Evolutionary conservation across 2,797 vertebrate genomes (phyloP).

Genomic region (Otolemur crassicaudatus): DNA sequence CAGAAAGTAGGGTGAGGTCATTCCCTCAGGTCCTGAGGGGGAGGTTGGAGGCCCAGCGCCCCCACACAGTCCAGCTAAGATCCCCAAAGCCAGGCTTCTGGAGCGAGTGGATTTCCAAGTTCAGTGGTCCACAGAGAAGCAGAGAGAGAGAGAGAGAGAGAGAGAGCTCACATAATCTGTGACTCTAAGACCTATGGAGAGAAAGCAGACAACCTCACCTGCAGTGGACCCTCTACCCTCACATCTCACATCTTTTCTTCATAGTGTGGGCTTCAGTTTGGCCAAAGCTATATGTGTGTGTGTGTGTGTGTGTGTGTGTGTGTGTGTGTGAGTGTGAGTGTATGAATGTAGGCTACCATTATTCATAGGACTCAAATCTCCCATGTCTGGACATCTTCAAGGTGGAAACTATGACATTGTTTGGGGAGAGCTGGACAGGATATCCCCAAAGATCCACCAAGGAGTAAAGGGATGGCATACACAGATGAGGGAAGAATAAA

Average conservation of each 20-base stretch:
- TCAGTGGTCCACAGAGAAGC: not conserved
- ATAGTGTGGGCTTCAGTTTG: not conserved
- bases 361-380: not conserved
- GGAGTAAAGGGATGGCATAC: not conserved
- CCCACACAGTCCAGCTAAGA: not conserved
- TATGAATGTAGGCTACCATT: not conserved
- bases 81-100: not conserved
- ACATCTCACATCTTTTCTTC: not conserved
- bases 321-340: not conserved
- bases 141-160: not conserved
- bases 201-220: not conserved
- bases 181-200: not conserved
- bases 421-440: not conserved
- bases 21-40: not conserved
- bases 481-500: not conserved
- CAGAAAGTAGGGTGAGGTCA: not conserved
- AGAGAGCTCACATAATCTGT: not conserved
- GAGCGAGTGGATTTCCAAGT: not conserved
- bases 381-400: not conserved
- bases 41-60: not conserved
- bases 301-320: not conserved
- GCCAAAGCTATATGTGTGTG: not conserved
- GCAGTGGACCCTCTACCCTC: not conserved
- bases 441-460: not conserved
- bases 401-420: not conserved